phyloP scores from a whole-genome alignment of 2,113 vertebrate species.

The Crypturellus undulatus region DNA sequence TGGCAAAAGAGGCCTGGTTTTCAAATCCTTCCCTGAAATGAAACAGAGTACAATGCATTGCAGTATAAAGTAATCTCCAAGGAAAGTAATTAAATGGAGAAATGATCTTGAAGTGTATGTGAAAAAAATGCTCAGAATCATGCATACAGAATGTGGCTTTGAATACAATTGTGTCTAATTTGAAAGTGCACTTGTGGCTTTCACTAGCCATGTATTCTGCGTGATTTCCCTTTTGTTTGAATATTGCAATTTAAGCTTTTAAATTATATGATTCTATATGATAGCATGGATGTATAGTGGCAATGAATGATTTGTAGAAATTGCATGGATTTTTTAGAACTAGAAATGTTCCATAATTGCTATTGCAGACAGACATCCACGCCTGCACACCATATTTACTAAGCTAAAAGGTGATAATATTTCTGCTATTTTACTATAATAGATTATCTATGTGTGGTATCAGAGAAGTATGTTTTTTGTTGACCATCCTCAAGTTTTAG shows the following conservation, averaged over 20 bases:
- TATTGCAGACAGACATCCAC: background rate
- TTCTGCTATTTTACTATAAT: background rate
- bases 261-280: background rate
- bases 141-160: background rate
- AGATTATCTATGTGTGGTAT: background rate
- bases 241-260: background rate
- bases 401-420: background rate
- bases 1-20: background rate
- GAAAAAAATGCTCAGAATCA: background rate
- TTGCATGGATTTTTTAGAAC: background rate
- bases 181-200: background rate
- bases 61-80: background rate
- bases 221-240: background rate
- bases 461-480: background rate
- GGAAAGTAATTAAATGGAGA: slow-evolving; percentile 1
- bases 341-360: background rate
- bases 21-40: background rate
- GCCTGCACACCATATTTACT: accelerated
- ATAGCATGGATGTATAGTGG: background rate
- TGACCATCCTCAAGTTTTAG: background rate
- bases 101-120: background rate
- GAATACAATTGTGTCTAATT: background rate
- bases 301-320: background rate
- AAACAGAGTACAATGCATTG: background rate
- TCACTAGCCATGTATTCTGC: background rate